phyloP scores from a whole-genome alignment of 2,888 invertebrate species.

The Mythimna loreyi region DNA sequence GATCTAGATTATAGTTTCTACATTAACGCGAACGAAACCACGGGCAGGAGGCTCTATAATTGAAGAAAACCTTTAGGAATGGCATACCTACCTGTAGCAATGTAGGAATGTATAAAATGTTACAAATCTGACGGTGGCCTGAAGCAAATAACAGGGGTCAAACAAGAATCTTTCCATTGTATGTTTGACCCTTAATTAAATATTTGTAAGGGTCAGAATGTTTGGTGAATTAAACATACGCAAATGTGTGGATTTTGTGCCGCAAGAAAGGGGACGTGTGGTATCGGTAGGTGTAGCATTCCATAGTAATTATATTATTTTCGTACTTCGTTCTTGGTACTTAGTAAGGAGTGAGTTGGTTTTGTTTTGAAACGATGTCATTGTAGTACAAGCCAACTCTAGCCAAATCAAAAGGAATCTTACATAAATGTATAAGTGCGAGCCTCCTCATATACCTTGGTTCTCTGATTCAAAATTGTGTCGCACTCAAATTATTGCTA shows the following conservation, averaged over 20 bases:
- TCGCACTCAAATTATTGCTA: too few species aligned
- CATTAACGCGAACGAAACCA: background rate
- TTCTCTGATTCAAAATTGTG: too few species aligned
- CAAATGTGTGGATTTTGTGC: constrained; percentile 56
- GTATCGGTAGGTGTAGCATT: background rate
- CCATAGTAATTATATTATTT: too few species aligned
- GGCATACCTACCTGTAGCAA: constrained; percentile 45
- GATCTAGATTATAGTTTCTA: too few species aligned
- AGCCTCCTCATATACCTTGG: too few species aligned
- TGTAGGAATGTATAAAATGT: constrained; percentile 50
- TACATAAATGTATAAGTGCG: too few species aligned
- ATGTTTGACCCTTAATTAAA: constrained; percentile 78
- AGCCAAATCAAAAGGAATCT: too few species aligned
- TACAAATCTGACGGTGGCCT: constrained; percentile 59
- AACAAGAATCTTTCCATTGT: constrained; percentile 58
- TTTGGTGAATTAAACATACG: constrained; percentile 80
- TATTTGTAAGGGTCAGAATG: constrained; percentile 79
- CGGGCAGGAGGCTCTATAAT: constrained; percentile 22
- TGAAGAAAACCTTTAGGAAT: constrained; percentile 18
- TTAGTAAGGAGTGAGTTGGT: too few species aligned
- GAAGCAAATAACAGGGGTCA: constrained; percentile 61
- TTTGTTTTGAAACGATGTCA: too few species aligned
- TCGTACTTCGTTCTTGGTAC: too few species aligned
- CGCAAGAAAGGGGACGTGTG: constrained; percentile 32
- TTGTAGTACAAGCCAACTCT: too few species aligned